Base-by-base conservation (phyloP, 2,797 vertebrate genomes). In the Neosalanx taihuensis region DNA sequence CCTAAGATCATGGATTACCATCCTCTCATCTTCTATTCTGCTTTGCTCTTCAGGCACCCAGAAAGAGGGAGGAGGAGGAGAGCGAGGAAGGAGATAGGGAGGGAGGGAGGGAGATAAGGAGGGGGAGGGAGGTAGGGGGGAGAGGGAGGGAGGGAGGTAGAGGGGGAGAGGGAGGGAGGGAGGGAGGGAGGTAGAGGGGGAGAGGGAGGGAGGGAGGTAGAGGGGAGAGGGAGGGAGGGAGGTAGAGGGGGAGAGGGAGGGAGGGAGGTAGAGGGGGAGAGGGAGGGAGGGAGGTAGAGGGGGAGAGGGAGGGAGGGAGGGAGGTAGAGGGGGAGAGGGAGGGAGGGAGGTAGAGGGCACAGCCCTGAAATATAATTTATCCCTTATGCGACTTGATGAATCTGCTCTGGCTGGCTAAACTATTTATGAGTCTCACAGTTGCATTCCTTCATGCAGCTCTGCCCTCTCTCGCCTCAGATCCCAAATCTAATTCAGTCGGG, bases 351-450 rank as follows among this genome's bases (percentile, higher is more conserved):
- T n/a, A n/a, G 72, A 76, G 74, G 71, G 37, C 37, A 41, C 1
- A 41, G 37, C 37, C 9, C 37, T 41, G 72, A 81, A 79, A 77
- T 85, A 85, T 86, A 88, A 89, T 91, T 90, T 86, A 90, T 90
- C 86, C 86, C 87, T 89, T 75, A 86, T 68, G 67, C 86, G 83
- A 88, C 89, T 89, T 90, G 89, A 90, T 90, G 88, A 90, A 90
- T 90, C 88, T 91, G 86, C 89, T 90, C 85, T 87, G 85, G 88
- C 85, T 89, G 88, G 86, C 84, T 90, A 90, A 91, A 90, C 87
- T 90, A 90, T 91, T 90, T 91, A 90, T 90, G 90, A 90, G 88
- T 85, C 85, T 89, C 87, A 83, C 77, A 87, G 88, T 86, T 78
- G 88, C 86, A 90, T 89, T 90, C 86, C 86, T 84, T 82, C 88